phyloP scores from a whole-genome alignment of 2,888 invertebrate genomes.

The Himalopsyche anomala region DNA sequence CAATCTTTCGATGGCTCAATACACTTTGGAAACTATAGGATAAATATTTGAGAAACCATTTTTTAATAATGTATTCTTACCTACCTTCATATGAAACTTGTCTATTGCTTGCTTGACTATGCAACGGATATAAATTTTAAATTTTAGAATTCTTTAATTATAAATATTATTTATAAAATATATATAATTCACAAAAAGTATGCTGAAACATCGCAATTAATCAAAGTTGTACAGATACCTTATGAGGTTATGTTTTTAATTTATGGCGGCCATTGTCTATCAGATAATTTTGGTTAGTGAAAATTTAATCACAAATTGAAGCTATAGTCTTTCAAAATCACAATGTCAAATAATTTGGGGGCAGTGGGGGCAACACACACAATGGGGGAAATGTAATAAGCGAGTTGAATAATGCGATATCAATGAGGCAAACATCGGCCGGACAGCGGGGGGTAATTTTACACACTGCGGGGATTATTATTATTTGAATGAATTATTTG shows the following conservation, averaged over 20 bases:
- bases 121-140: too few species aligned
- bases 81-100: not conserved
- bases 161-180: too few species aligned
- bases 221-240: too few species aligned
- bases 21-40: constrained; percentile 26
- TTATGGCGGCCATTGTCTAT: too few species aligned
- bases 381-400: constrained; percentile 26
- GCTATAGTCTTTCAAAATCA: constrained; percentile 18
- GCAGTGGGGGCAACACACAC: not conserved
- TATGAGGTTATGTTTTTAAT: too few species aligned
- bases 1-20: constrained; percentile 27
- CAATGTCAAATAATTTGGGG: not conserved
- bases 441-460: constrained; percentile 54
- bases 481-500: constrained; percentile 60
- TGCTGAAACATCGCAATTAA: too few species aligned
- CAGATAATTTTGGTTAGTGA: not conserved
- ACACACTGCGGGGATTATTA: constrained; percentile 48
- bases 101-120: not conserved
- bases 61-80: not conserved
- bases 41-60: constrained; percentile 7
- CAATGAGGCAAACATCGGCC: constrained; percentile 35
- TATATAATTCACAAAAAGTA: too few species aligned
- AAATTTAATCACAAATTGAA: not conserved
- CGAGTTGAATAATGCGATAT: constrained; percentile 34
- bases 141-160: too few species aligned